Conservation (phyloP, 2,888 invertebrate genomes). For the Drosophila aldrichi region DNA sequence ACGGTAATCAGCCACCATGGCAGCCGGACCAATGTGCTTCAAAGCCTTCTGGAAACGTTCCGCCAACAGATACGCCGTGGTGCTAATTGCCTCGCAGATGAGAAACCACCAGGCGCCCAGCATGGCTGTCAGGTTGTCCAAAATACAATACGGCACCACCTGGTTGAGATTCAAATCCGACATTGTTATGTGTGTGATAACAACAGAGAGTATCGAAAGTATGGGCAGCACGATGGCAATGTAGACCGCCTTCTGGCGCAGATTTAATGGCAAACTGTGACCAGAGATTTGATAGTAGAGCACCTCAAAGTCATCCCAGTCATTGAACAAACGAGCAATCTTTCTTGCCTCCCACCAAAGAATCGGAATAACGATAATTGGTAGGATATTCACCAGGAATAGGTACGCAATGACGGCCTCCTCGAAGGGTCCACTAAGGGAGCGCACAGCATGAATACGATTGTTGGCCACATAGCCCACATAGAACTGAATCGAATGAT, state of each 20-base stretch:
- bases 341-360: constrained; percentile 90
- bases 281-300: constrained; percentile 88
- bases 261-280: constrained; percentile 86
- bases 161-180: constrained; percentile 88
- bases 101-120: constrained; percentile 91
- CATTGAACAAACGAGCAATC: constrained; percentile 86
- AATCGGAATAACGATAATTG: constrained; percentile 88
- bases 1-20: constrained; percentile 89
- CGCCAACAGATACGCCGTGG: constrained; percentile 88
- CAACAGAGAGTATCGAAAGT: constrained; percentile 88
- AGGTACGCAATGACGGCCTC: constrained; percentile 91
- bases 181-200: constrained; percentile 90
- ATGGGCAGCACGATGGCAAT: constrained; percentile 88
- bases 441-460: constrained; percentile 88
- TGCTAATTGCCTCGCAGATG: constrained; percentile 88
- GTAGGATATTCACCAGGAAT: constrained; percentile 90
- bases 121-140: constrained; percentile 89
- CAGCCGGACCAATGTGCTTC: constrained; percentile 89
- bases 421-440: constrained; percentile 89
- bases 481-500: constrained; percentile 83
- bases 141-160: constrained; percentile 89
- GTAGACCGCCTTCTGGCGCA: constrained; percentile 87
- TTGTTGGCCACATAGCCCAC: constrained; percentile 88
- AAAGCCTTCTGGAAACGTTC: constrained; percentile 90
- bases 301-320: constrained; percentile 90